A percentile compares a stretch with the other conserved stretches of the same genome.
These are phyloP conservation scores for Dasysyrphus tricinctus DNA, from an alignment of 2,888 invertebrate species.

Conservation along the genomic window DNA sequence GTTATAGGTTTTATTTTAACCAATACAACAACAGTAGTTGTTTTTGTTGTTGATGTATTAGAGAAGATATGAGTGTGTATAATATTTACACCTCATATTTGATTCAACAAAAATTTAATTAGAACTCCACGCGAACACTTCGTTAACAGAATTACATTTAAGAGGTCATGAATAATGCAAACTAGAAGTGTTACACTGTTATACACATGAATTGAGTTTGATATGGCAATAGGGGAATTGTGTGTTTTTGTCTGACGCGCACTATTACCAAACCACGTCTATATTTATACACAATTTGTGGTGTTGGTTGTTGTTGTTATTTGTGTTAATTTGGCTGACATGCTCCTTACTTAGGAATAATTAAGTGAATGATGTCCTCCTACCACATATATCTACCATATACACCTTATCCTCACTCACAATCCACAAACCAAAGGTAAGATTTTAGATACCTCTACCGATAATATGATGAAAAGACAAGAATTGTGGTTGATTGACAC, in stretches of 20 bases:
- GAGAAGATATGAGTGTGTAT: neutral
- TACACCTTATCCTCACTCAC: neutral
- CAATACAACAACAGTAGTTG: neutral
- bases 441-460: constrained; percentile 42
- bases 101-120: constrained; percentile 58
- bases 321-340: neutral
- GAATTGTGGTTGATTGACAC: constrained; percentile 50
- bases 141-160: constrained; percentile 60
- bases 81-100: constrained; percentile 38
- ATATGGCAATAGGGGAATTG: constrained; percentile 22
- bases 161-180: constrained; percentile 70
- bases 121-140: constrained; percentile 72
- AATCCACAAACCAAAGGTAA: constrained; percentile 28
- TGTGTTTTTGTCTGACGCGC: constrained; percentile 10
- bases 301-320: neutral
- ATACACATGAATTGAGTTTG: constrained; percentile 6
- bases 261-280: neutral
- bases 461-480: constrained; percentile 52
- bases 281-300: neutral
- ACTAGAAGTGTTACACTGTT: constrained; percentile 22
- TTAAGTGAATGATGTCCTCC: constrained; percentile 57
- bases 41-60: neutral
- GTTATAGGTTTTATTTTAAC: neutral
- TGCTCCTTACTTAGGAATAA: constrained; percentile 44
- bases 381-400: neutral